Evolutionary conservation across 2,113 vertebrate genomes (phyloP), one percentile per base, ranked within the genome.

Genomic region (Benitochromis conjunctus): DNA sequence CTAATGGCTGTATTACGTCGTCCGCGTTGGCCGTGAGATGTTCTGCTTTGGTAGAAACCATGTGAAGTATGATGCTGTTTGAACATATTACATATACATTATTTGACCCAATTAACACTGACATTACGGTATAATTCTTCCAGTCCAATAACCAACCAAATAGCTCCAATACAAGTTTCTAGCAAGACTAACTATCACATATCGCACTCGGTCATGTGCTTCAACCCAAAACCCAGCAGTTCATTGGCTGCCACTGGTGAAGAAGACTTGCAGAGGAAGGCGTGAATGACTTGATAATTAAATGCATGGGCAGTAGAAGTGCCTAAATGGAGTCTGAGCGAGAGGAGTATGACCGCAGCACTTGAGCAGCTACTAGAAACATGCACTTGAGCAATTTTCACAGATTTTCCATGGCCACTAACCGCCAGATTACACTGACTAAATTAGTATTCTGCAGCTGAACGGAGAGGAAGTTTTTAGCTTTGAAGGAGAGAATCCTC

Each of bases 401-500:
- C 24, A 62, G 60, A 86, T 56, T 60, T 77, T 82, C 54, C 41
- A 62, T 43, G 56, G 86, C 26, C 74, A 24, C 60, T 31, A 71
- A 77, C 31, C 51, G 53, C 82, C 79, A 85, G 66, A 76, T 81
- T 82, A 31, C 57, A 88, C 91, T 11, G 6, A 51, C 36, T 24
- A 16, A 36, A 86, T 90, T 53, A 83, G 77, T 54, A 86, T 88
- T 92, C 80, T 80, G 41, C n/a, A 51, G 64, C 16, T 1, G 64
- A 88, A 56, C 76, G 21, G 7, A 78, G 19, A 10, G 31, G 57
- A 86, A 66, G 51, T 9, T 18, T 79, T 71, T 55, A 54, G 31
- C 13, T 43, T 38, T 1, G 34, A 82, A 53, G 26, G 55, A 34
- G 54, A 74, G 60, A 77, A 77, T 60, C 24, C 38, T 76, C 46